Base-by-base conservation (phyloP, 2,888 invertebrate genomes). In the Marronus borbonicus region DNA sequence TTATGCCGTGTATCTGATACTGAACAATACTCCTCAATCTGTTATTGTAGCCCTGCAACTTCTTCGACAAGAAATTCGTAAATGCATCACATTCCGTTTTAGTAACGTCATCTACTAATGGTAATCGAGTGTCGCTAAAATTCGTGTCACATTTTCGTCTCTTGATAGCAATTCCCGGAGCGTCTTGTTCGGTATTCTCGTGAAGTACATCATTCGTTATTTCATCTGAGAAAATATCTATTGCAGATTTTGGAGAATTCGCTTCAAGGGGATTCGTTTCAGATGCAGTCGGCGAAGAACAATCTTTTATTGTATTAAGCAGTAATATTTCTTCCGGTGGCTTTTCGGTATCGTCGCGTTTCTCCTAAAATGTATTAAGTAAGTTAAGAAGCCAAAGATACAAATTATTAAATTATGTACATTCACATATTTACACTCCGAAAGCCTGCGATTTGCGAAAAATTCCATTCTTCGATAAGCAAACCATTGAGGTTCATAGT, bases 381-480 rank as follows among this genome's bases (percentile, higher is more conserved):
- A 52, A 2, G 14, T n/a, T 17, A 14, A n/a, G 17, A 14, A 36
- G 5, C 4, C 5, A 36, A 5, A 36, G 17, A 0, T 52, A 52
- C 17, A 3, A 8, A n/a, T 5, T 3, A n/a, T 14, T 3, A 17
- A 52, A 17, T 52, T 14, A n/a, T 52, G 3, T 52, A 52, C 52
- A 5, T 52, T 17, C 17, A 52, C 14, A 52, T 52, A n/a, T 52
- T 52, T 52, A 52, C 52, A 52, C 17, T 64, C 64, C 31, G n/a
- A n/a, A 31, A 14, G 4, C 14, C 64, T 28, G 36, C 36, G 28
- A 31, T 36, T 64, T 7, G 31, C 52, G 52, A 72, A 52, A 36
- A 72, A 72, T 28, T 72, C 49, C 72, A 72, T 52, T 17, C 55
- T 72, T 17, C 55, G 55, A 28, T 55, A 72, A 24, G 72, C 72